Percentiles rank a stretch among this genome's conserved stretches.
phyloP scores from a whole-genome alignment of 2,888 invertebrate genomes.

The Aspidiotus destructor region DNA sequence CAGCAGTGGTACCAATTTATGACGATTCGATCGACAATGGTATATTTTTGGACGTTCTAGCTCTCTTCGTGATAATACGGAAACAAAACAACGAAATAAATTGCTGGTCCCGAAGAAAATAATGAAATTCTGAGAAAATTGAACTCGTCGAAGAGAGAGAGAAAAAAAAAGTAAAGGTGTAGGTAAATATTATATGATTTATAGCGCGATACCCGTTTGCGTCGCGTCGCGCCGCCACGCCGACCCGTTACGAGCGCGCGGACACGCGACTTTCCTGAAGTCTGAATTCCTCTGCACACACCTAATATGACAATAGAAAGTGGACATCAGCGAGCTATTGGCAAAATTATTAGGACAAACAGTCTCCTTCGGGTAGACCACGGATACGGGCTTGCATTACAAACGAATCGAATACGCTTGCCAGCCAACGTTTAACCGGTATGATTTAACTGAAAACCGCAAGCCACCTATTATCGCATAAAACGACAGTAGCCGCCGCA shows the following conservation, averaged over 20 bases:
- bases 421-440: not conserved
- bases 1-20: too few relatives aligned
- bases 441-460: not conserved
- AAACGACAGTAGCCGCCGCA: too few relatives aligned
- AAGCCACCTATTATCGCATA: not conserved
- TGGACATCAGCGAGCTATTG: slow-evolving; percentile 28
- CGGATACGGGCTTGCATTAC: not conserved
- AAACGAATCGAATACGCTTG: not conserved
- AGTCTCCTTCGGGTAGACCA: slow-evolving; percentile 13
- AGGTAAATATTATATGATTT: too few relatives aligned
- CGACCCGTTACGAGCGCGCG: not conserved
- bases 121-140: too few relatives aligned
- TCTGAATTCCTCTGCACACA: slow-evolving; percentile 19
- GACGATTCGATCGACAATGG: too few relatives aligned
- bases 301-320: slow-evolving; percentile 30
- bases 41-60: too few relatives aligned
- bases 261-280: slow-evolving; percentile 21
- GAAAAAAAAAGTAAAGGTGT: too few relatives aligned
- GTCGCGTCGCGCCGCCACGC: not conserved
- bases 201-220: not conserved
- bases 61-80: too few relatives aligned
- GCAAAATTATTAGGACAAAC: slow-evolving; percentile 25
- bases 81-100: too few relatives aligned
- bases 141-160: too few relatives aligned
- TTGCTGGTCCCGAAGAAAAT: too few relatives aligned